Evolutionary conservation across 2,888 invertebrate species (phyloP), one percentile per base, ranked within the genome.

Genomic region (Gonocerus acuteangulatus): DNA sequence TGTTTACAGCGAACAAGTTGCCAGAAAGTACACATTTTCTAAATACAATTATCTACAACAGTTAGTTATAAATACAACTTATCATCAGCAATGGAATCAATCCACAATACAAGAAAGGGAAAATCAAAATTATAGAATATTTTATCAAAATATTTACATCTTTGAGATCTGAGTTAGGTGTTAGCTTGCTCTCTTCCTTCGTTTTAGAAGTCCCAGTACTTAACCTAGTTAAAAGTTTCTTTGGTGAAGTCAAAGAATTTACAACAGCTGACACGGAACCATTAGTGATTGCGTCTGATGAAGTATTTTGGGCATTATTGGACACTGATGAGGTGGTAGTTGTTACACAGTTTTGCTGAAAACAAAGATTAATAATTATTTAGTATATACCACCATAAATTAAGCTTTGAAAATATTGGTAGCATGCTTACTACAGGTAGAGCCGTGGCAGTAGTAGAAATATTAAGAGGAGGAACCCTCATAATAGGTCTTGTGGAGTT

Each of bases 401-500:
- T 11, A 34, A n/a, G n/a, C 36, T 34, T 34, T 34, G n/a, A 11
- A 11, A 9, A 11, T 11, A 11, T 11, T 34, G n/a, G n/a, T 11
- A 34, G 36, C 36, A 34, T 11, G 36, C 36, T 11, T 34, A 34
- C 9, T 11, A 9, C 7, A 11, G 36, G 54, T 45, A 62, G 54
- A 19, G 45, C 22, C 15, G 58, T 52, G 11, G 66, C 44, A 1
- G 61, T 42, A 1, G 72, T 68, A 15, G 70, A 71, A 3, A 75
- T 71, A 48, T 73, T 75, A 1, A 75, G 65, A 7, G 75, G 74
- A n/a, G 76, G 74, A 51, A 76, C 74, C 63, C 75, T 65, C 57
- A 66, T 58, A 36, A 65, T 61, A 21, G 68, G 65, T 19, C 67
- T 44, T 11, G 36, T 42, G 9, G 61, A 49, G 19, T 61, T 62